Evolutionary conservation across 2,888 invertebrate species (phyloP), one percentile per base, ranked within the genome.

Genomic region (Enoplolaimus lenunculus): DNA sequence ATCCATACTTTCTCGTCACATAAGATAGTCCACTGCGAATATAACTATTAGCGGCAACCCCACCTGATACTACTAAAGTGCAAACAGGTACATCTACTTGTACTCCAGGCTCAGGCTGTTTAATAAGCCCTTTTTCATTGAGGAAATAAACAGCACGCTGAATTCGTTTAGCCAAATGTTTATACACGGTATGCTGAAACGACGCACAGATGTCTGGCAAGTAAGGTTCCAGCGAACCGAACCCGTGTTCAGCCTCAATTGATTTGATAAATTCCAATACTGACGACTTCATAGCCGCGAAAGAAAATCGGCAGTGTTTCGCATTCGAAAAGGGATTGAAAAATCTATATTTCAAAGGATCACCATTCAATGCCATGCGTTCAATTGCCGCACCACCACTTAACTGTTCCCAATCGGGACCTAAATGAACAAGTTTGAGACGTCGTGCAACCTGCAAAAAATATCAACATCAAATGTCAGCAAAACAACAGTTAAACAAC

Each of bases 11-110:
- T 2, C 21, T 21, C 29, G 31, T 67, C 3, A 68, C 13, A 33
- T 28, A 28, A 21, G 71, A 72, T 75, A 78, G 71, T 85, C 86
- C 77, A 85, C 84, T 75, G 86, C 87, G 87, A 69, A 97, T 87
- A 78, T 87, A 89, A 81, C 88, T 84, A 81, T 97, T 97, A 79
- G 90, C 90, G n/a, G 95, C 95, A 33, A 92, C 94, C 69, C 97
- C 97, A 21, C 97, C 97, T 45, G 94, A 93, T 1, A 95, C 86
- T 28, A 93, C 90, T 29, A 71, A 66, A n/a, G n/a, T n/a, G n/a
- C n/a, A n/a, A 13, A 45, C 28, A 13, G 62, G 35, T n/a, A n/a
- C 26, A 13, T 30, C 35, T 30, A 68, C 28, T 30, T 3, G 7
- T 68, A 21, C 3, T n/a, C 16, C 2, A 70, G 21, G 68, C 2